Base-by-base conservation (phyloP, 2,888 invertebrate species). In the Drosophila kokeensis region DNA sequence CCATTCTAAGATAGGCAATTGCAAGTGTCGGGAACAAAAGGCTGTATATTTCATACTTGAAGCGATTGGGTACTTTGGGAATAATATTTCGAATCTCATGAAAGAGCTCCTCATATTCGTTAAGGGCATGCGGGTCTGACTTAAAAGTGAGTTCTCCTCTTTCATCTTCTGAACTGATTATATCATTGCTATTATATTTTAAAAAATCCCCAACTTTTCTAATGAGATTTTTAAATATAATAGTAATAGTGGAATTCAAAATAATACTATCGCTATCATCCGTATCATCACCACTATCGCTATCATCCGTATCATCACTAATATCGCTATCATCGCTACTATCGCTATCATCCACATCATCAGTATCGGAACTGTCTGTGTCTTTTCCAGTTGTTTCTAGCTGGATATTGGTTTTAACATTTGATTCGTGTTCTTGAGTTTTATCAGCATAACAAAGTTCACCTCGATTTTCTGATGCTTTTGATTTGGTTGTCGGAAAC, bases 21-120 rank as follows among this genome's bases (percentile, higher is more conserved):
- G 50, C 54, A 7, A 86, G 21, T 6, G 66, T 42, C 1, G 86
- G 90, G 54, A 69, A 89, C 0, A 87, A 13, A 11, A 86, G n/a
- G 0, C 24, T 42, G 8, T 66, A 54, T 1, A 82, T n/a, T 15
- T 86, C 78, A 4, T 69, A 80, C 27, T 71, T 81, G n/a, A 69
- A 49, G 3, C 64, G 63, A 49, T 69, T 76, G 4, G 84, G 70
- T 0, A 66, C 55, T 21, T 4, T n/a, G 0, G 42, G 7, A 0
- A 73, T 18, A 1, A 79, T 15, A 1, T 36, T 55, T 15, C 45
- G 42, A 0, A 87, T 40, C 32, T 64, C 50, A 2, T 61, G 24
- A 11, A 83, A 71, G 0, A 73, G 34, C 18, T 53, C 15, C 21
- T 81, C 82, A 5, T 81, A 89, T 0, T 68, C 73, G 15, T 7